phyloP scores from a whole-genome alignment of 1,140 invertebrate genomes.

The Yoshiicerus persimilis region DNA sequence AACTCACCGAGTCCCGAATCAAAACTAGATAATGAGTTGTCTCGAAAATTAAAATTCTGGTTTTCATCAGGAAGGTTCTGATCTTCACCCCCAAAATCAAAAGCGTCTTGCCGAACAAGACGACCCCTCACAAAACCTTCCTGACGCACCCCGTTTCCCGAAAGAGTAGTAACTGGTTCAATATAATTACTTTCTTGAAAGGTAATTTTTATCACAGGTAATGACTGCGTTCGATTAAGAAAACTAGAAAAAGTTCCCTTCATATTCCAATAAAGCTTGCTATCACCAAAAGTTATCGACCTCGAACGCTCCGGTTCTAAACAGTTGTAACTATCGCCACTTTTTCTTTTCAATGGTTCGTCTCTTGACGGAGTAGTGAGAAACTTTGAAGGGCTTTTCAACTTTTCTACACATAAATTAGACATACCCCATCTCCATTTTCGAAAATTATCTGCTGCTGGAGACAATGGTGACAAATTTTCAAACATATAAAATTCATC shows the following conservation, averaged over 20 bases:
- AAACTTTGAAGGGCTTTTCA: conserved; percentile 17
- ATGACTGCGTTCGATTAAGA: conserved; percentile 20
- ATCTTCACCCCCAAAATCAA: conserved; percentile 41
- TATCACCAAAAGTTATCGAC: conserved; percentile 17
- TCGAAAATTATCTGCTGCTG: neutral
- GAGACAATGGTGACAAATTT: neutral
- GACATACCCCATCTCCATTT: conserved; percentile 31
- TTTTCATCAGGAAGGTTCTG: conserved; percentile 38
- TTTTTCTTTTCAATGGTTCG: neutral
- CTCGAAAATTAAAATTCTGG: conserved; percentile 25
- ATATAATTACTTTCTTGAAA: neutral
- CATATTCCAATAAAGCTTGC: conserved; percentile 7
- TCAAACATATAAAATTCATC: neutral
- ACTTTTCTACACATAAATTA: neutral
- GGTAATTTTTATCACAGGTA: conserved; percentile 24
- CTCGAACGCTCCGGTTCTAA: neutral
- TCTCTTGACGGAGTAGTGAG: neutral
- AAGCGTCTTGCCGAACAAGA: conserved; percentile 44
- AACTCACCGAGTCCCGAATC: neutral
- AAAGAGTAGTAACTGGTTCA: neutral
- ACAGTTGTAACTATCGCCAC: neutral
- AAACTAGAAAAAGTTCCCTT: conserved; percentile 11
- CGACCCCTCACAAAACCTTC: conserved; percentile 16
- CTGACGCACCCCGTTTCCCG: conserved; percentile 11
- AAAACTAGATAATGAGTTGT: neutral